A percentile compares a stretch with the other conserved stretches of the same genome.
Evolutionary conservation across 1,140 invertebrate genomes (phyloP).

Genomic region (Drosophila funebris): DNA sequence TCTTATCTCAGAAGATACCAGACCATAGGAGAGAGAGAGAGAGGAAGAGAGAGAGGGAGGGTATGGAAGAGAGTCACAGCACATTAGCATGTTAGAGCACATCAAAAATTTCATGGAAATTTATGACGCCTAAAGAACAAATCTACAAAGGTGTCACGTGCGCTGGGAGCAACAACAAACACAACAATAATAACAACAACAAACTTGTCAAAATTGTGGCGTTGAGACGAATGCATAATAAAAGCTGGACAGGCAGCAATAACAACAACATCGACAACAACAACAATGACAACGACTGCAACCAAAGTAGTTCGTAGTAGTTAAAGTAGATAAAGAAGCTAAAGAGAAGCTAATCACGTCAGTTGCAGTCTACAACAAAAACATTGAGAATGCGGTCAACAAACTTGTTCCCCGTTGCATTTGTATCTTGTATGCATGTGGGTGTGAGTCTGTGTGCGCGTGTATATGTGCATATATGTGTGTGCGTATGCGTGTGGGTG

Average conservation of each 20-base stretch:
- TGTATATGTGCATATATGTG: neutral
- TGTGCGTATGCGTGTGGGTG: constrained; percentile 7
- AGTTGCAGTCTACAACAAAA: constrained; percentile 26
- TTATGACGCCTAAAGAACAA: constrained; percentile 61
- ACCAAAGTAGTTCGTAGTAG: constrained; percentile 36
- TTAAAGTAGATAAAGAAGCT: constrained; percentile 63
- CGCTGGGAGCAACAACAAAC: constrained; percentile 34
- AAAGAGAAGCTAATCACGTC: constrained; percentile 63
- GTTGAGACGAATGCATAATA: constrained; percentile 70
- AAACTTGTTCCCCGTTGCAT: constrained; percentile 62
- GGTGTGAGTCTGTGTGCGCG: neutral
- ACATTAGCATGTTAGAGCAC: constrained; percentile 70
- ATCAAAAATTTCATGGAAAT: constrained; percentile 76
- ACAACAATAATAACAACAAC: constrained; percentile 13
- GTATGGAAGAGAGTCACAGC: constrained; percentile 3
- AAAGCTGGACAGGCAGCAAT: constrained; percentile 5
- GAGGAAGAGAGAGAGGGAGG: neutral
- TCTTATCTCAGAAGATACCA: neutral
- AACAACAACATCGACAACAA: constrained; percentile 14
- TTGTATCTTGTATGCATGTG: constrained; percentile 17
- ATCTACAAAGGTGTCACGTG: constrained; percentile 72
- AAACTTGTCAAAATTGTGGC: constrained; percentile 66
- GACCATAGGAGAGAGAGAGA: neutral
- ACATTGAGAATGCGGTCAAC: constrained; percentile 66
- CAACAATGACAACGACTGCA: constrained; percentile 13